Conservation (phyloP, 2,888 invertebrate species). For the Ceraclea dissimilis region DNA sequence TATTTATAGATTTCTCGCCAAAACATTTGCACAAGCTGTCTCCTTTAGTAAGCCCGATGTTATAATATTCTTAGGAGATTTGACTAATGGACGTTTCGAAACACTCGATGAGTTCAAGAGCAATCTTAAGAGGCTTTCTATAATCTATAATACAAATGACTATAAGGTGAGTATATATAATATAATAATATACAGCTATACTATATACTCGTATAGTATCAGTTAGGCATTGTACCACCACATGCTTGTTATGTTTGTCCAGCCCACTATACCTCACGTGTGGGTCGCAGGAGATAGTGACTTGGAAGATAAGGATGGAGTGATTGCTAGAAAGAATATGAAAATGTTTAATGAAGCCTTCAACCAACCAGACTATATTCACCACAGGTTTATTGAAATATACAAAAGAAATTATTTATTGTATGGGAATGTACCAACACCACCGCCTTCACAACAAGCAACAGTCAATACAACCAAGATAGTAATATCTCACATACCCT, state of each 20-base stretch:
- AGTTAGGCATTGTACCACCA: too few species aligned
- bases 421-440: slow-evolving; percentile 53
- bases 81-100: slow-evolving; percentile 85
- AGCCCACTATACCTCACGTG: slow-evolving; percentile 58
- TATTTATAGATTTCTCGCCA: slow-evolving; percentile 75
- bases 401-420: slow-evolving; percentile 69
- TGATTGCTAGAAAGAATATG: slow-evolving; percentile 60
- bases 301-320: slow-evolving; percentile 86
- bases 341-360: slow-evolving; percentile 68
- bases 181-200: too few species aligned
- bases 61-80: slow-evolving; percentile 85
- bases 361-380: slow-evolving; percentile 57
- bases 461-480: slow-evolving; percentile 50
- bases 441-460: slow-evolving; percentile 40
- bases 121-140: slow-evolving; percentile 67
- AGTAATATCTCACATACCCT: slow-evolving; percentile 67
- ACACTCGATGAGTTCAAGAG: slow-evolving; percentile 59
- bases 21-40: slow-evolving; percentile 68
- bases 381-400: slow-evolving; percentile 55
- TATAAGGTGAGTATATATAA: too few species aligned
- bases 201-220: too few species aligned
- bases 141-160: slow-evolving; percentile 54
- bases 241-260: too few species aligned
- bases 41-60: slow-evolving; percentile 71
- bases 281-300: slow-evolving; percentile 96